phyloP scores from a whole-genome alignment of 1,140 invertebrate genomes.

The Steinernema khuongi region DNA sequence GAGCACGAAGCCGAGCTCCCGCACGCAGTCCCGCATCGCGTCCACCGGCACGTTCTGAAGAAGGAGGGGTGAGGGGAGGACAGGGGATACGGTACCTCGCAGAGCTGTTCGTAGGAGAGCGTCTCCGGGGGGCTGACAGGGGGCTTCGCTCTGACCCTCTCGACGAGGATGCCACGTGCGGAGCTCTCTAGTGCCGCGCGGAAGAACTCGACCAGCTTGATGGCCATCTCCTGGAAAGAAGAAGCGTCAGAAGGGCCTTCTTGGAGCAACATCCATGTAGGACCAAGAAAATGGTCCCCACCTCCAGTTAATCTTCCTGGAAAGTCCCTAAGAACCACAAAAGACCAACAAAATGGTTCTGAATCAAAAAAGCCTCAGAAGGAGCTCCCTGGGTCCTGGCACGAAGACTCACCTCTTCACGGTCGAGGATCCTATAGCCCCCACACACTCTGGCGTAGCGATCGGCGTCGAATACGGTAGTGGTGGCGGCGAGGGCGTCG shows the following conservation, averaged over 20 bases:
- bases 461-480: conserved; percentile 44
- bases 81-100: conserved; percentile 29
- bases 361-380: no score
- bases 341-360: conserved; percentile 17
- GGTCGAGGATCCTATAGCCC: conserved; percentile 45
- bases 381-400: no score
- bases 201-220: conserved; percentile 43
- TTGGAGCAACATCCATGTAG: no score
- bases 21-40: conserved; percentile 19
- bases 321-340: no score
- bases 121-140: conserved; percentile 23
- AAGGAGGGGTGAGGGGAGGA: neutral
- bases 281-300: no score
- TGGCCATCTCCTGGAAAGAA: conserved; percentile 31
- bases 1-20: conserved; percentile 44
- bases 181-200: conserved; percentile 38
- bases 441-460: conserved; percentile 40
- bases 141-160: conserved; percentile 26
- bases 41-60: conserved; percentile 19
- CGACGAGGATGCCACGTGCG: conserved; percentile 35
- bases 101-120: conserved; percentile 44
- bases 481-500: conserved; percentile 39
- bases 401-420: conserved; percentile 39
- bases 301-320: no score
- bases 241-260: neutral